Evolutionary conservation across 2,888 invertebrate species (phyloP).

Genomic region (Zele albiditarsus): DNA sequence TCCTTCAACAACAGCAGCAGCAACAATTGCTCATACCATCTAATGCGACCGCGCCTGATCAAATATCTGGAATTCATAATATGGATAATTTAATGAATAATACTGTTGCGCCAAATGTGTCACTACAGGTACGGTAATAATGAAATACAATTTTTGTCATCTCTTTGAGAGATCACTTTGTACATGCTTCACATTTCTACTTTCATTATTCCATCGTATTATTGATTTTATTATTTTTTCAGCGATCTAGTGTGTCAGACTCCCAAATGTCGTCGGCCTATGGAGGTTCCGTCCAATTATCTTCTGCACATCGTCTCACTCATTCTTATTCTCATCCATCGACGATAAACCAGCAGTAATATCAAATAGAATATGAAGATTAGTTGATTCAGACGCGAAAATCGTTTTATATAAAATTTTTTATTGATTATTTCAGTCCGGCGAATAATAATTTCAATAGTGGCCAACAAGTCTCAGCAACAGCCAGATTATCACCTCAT

Average conservation of each 20-base stretch:
- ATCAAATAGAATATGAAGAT: not conserved
- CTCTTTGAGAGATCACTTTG: no score
- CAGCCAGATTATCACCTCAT: slow-evolving; percentile 76
- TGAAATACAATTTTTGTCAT: not conserved
- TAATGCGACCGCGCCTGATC: slow-evolving; percentile 80
- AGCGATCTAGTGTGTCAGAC: slow-evolving; percentile 75
- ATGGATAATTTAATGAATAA: slow-evolving; percentile 90
- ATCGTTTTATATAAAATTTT: not conserved
- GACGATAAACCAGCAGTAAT: slow-evolving; percentile 70
- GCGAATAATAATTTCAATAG: slow-evolving; percentile 72
- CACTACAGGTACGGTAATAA: slow-evolving; percentile 78
- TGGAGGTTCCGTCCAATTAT: slow-evolving; percentile 73
- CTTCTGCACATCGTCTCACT: slow-evolving; percentile 70
- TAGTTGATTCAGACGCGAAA: slow-evolving; percentile 3
- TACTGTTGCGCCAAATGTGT: slow-evolving; percentile 91
- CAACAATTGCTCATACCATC: slow-evolving; percentile 88
- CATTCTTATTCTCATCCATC: slow-evolving; percentile 71
- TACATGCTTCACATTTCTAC: not conserved
- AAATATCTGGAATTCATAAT: slow-evolving; percentile 78
- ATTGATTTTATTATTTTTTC: slow-evolving; percentile 40
- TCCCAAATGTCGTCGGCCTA: slow-evolving; percentile 80
- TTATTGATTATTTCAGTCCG: slow-evolving; percentile 54
- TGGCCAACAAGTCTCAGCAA: slow-evolving; percentile 71
- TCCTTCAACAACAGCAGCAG: slow-evolving; percentile 86
- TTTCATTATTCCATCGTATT: not conserved